Percentiles rank a stretch among this genome's conserved stretches.
Conservation (phyloP, 2,113 vertebrate species). For the Upupa epops region DNA sequence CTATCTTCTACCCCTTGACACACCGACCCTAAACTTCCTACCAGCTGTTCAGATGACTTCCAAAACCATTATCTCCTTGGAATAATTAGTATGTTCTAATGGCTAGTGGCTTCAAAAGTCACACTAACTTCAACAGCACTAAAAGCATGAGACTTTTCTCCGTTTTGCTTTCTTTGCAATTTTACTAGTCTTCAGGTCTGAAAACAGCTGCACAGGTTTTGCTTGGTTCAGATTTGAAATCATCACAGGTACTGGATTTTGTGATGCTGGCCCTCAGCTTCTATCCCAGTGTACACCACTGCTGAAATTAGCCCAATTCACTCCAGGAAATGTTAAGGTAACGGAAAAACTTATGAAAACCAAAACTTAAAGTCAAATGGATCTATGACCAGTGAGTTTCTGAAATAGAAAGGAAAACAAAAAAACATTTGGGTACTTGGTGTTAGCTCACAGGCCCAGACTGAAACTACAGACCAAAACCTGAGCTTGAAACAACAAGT, state of each 20-base stretch:
- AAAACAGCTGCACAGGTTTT: neutral
- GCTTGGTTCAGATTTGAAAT: neutral
- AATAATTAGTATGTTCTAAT: neutral
- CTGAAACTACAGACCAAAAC: neutral
- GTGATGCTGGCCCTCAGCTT: neutral
- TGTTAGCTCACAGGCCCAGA: neutral
- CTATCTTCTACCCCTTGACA: neutral
- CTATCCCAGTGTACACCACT: neutral
- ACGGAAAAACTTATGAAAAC: neutral
- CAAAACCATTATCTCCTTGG: neutral
- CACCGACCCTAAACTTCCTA: neutral
- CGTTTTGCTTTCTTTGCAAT: neutral
- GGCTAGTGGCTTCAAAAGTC: neutral
- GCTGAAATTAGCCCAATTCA: neutral
- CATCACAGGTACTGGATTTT: neutral
- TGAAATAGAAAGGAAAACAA: constrained; percentile 33
- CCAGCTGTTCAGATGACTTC: neutral
- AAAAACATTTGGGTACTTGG: neutral
- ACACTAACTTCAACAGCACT: neutral
- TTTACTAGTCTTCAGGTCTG: neutral
- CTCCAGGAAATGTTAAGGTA: neutral
- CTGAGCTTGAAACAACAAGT: neutral
- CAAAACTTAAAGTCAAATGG: neutral
- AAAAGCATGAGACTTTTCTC: neutral
- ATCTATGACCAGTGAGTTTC: neutral